Evolutionary conservation across 2,113 vertebrate species (phyloP).

Genomic region (Perca flavescens): DNA sequence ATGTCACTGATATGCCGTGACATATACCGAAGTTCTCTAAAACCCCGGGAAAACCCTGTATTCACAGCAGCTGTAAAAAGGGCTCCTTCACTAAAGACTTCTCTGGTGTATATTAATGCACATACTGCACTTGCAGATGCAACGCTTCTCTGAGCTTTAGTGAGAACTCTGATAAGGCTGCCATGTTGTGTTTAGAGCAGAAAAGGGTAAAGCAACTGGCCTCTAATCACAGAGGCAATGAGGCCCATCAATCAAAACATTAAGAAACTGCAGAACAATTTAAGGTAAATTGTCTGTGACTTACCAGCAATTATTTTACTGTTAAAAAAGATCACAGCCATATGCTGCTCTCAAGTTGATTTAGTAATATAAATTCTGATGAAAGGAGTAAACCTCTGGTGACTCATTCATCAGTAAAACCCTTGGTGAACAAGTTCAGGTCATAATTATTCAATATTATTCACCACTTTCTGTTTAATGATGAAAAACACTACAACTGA

Average conservation of each 20-base stretch:
- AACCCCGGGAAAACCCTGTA: too few species aligned
- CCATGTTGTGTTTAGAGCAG: slow-evolving; percentile 30
- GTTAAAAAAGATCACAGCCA: slow-evolving; percentile 69
- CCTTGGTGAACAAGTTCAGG: not conserved
- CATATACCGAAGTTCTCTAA: too few species aligned
- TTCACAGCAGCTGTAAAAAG: not conserved
- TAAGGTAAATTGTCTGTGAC: slow-evolving; percentile 67
- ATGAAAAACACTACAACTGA: not conserved
- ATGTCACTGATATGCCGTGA: too few species aligned
- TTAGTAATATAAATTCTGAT: slow-evolving; percentile 47
- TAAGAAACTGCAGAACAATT: slow-evolving; percentile 64
- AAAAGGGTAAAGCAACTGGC: slow-evolving; percentile 47
- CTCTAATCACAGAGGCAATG: slow-evolving; percentile 69
- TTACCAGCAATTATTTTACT: slow-evolving; percentile 68
- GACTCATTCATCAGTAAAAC: slow-evolving; percentile 1
- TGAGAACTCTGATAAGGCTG: slow-evolving; percentile 39
- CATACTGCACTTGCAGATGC: slow-evolving; percentile 3
- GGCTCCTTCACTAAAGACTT: not conserved
- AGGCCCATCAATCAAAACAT: slow-evolving; percentile 71
- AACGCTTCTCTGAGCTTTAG: slow-evolving; percentile 35
- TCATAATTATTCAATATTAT: not conserved
- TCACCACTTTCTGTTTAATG: not conserved
- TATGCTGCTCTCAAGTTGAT: slow-evolving; percentile 49
- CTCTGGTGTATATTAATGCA: not conserved
- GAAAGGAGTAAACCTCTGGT: slow-evolving; percentile 1